Evolutionary conservation across 1,140 invertebrate species (phyloP).

Genomic region (Papilio machaon): DNA sequence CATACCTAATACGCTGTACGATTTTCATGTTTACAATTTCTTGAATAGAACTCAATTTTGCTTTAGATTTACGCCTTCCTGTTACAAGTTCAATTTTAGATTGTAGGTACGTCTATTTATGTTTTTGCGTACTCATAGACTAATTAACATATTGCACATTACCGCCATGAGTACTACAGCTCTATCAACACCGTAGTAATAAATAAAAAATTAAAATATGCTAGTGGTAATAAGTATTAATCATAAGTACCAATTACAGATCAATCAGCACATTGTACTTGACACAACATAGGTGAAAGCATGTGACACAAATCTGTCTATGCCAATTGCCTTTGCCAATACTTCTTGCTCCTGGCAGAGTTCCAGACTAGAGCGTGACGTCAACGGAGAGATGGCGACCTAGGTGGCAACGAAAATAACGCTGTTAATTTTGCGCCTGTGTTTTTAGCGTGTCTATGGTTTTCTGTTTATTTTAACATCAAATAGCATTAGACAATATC

Average conservation of each 20-base stretch:
- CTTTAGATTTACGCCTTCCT: not conserved
- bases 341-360: slow-evolving; percentile 38
- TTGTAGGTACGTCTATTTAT: not conserved
- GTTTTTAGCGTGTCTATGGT: slow-evolving; percentile 22
- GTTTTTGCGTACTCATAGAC: not conserved
- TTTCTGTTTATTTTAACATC: slow-evolving; percentile 32
- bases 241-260: slow-evolving; percentile 35
- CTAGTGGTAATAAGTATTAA: not conserved
- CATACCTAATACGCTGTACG: not conserved
- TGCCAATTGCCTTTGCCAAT: slow-evolving; percentile 45
- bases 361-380: slow-evolving; percentile 31
- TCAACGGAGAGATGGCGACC: slow-evolving; percentile 7
- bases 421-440: slow-evolving; percentile 26
- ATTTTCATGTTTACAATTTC: not conserved
- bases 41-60: not conserved
- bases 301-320: slow-evolving; percentile 42
- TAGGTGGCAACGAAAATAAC: slow-evolving; percentile 34
- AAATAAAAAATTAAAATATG: not conserved
- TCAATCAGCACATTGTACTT: slow-evolving; percentile 30
- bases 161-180: not conserved
- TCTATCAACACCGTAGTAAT: not conserved
- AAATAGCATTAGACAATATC: slow-evolving; percentile 1
- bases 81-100: not conserved
- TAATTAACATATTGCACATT: not conserved
- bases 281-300: slow-evolving; percentile 5